Conservation (phyloP, 2,797 vertebrate species). For the Sylvia borin region DNA sequence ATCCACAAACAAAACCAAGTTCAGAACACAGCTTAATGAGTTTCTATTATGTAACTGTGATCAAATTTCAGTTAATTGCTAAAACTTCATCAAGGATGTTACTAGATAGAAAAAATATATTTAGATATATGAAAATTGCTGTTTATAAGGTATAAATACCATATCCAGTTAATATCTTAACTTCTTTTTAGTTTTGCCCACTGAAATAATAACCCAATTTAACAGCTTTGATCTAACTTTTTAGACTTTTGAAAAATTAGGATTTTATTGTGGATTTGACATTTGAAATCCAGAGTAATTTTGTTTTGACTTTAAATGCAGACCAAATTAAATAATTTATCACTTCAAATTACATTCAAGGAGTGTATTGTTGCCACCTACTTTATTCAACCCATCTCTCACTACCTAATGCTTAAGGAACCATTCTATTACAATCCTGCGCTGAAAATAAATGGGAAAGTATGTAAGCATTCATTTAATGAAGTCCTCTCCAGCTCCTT, state of each 20-base stretch:
- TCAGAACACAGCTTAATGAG: background rate
- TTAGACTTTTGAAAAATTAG: background rate
- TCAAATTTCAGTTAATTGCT: background rate
- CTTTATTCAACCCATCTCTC: background rate
- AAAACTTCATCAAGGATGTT: background rate
- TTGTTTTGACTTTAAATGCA: background rate
- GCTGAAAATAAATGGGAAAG: constrained; percentile 5
- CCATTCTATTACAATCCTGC: background rate
- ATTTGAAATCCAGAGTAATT: background rate
- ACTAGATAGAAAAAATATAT: background rate
- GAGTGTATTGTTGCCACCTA: background rate
- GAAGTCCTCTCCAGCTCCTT: background rate
- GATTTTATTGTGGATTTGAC: background rate
- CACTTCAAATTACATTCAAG: background rate
- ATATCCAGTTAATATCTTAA: background rate
- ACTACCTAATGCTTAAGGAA: background rate
- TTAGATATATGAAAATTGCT: background rate
- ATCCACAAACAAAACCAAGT: background rate
- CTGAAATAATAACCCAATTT: background rate
- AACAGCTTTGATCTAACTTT: background rate
- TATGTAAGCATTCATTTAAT: background rate
- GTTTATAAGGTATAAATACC: background rate
- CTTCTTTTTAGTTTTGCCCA: background rate
- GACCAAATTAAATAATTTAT: background rate
- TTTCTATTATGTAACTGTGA: background rate